Base-by-base conservation (phyloP, 1,140 invertebrate genomes). In the Limonius californicus region DNA sequence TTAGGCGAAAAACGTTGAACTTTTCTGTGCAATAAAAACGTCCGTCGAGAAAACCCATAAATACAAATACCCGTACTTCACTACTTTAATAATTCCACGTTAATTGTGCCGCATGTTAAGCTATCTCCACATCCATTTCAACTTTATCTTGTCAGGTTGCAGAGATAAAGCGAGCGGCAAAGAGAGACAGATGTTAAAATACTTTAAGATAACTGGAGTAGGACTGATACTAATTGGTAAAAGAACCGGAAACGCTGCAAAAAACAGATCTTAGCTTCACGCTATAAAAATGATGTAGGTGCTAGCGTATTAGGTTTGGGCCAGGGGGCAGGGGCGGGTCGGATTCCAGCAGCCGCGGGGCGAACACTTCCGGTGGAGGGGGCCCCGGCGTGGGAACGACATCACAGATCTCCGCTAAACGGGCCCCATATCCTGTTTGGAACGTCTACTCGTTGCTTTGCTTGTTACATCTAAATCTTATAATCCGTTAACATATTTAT, bases 211-310 rank as follows among this genome's bases (percentile, higher is more conserved):
- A 39, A 14, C n/a, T 12, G 35, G n/a, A 39, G 35, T 39, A 12
- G 35, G 35, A 39, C 23, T 27, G 59, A 63, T 60, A 62, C 62
- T 68, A 68, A 66, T 68, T 67, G 67, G 67, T 68, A 64, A 68
- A 67, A 68, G 64, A 67, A 68, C 61, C 67, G 67, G 67, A 68
- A 68, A 68, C 50, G 64, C 15, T 61, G 62, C 65, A 67, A 68
- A 68, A 68, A 68, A 66, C 2, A 54, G 59, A 64, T 62, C 63
- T 62, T 61, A 54, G 54, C 63, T 61, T 63, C 64, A 66, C 64
- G 64, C 64, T 62, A 59, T 66, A 62, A 66, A 66, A 62, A 59
- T 63, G 60, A 45, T 55, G 61, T 53, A 21, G 19, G 59, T 60
- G 62, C 39, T 27, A 27, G 54, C 15, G 54, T n/a, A 20, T 19